Percentiles rank a stretch among this genome's conserved stretches.
These are phyloP conservation scores for Eilema depressum DNA, from an alignment of 2,888 invertebrate genomes.

Conservation along the genomic window DNA sequence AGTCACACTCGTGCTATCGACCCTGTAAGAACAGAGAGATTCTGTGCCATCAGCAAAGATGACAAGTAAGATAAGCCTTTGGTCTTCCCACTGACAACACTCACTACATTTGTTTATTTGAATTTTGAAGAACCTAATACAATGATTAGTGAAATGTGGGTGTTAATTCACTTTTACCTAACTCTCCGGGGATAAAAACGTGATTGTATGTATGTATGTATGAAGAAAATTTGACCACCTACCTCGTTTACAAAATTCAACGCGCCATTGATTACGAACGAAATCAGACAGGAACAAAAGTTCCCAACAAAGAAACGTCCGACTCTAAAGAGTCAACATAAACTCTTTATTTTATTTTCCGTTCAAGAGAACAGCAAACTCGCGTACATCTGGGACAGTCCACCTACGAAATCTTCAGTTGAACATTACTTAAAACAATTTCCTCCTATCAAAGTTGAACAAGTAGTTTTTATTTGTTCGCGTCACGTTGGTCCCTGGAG, in stretches of 20 bases:
- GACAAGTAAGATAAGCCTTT: too few species aligned
- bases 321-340: constrained; percentile 40
- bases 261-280: constrained; percentile 2
- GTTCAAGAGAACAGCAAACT: constrained; percentile 53
- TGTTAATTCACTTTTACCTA: too few species aligned
- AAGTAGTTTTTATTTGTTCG: constrained; percentile 76
- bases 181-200: too few species aligned
- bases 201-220: too few species aligned
- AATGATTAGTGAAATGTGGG: too few species aligned
- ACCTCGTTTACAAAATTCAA: neutral
- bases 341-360: constrained; percentile 54
- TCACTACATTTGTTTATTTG: too few species aligned
- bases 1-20: too few species aligned
- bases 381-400: constrained; percentile 57
- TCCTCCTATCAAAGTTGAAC: constrained; percentile 75
- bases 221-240: too few species aligned
- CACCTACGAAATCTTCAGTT: constrained; percentile 71
- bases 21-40: too few species aligned
- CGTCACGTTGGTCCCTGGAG: constrained; percentile 74
- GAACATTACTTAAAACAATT: constrained; percentile 77
- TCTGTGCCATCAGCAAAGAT: too few species aligned
- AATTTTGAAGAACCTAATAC: too few species aligned
- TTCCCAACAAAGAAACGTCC: constrained; percentile 43
- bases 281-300: constrained; percentile 36
- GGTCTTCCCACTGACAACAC: too few species aligned